phyloP scores from a whole-genome alignment of 2,888 invertebrate genomes.

The Sylvicola fuscatus region DNA sequence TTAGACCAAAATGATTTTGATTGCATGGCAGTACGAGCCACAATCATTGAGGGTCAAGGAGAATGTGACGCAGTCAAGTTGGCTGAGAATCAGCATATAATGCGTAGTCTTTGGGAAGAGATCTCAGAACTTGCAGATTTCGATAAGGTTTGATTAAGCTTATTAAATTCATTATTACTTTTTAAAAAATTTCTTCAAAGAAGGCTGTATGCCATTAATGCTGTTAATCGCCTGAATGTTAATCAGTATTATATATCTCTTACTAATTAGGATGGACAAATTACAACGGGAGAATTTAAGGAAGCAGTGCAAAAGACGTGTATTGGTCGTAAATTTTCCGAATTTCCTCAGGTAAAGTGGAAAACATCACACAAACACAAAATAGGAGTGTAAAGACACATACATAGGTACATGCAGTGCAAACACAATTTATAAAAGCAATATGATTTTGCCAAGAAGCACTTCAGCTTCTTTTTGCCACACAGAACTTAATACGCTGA shows the following conservation, averaged over 20 bases:
- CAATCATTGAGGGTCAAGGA: constrained; percentile 64
- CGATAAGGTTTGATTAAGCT: constrained; percentile 40
- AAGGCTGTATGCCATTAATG: too few species aligned
- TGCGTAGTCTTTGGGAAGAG: constrained; percentile 70
- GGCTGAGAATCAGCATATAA: constrained; percentile 62
- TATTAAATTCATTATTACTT: neutral
- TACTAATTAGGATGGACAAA: constrained; percentile 46
- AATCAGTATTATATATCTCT: constrained; percentile 8
- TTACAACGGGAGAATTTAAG: constrained; percentile 64
- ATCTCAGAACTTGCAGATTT: constrained; percentile 70
- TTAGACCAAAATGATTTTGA: constrained; percentile 66
- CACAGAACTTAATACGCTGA: too few species aligned
- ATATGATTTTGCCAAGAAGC: too few species aligned
- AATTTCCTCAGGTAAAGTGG: constrained; percentile 43
- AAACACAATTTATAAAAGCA: too few species aligned
- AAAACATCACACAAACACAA: too few species aligned
- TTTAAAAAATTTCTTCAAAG: too few species aligned
- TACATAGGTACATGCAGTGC: too few species aligned
- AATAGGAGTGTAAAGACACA: too few species aligned
- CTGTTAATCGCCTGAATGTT: too few species aligned
- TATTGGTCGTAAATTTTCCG: constrained; percentile 51
- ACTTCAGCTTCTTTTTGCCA: too few species aligned
- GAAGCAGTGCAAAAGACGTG: constrained; percentile 62
- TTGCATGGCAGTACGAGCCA: constrained; percentile 60
- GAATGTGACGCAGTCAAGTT: constrained; percentile 50